phyloP scores from a whole-genome alignment of 1,140 invertebrate species.

The Amphibalanus amphitrite region DNA sequence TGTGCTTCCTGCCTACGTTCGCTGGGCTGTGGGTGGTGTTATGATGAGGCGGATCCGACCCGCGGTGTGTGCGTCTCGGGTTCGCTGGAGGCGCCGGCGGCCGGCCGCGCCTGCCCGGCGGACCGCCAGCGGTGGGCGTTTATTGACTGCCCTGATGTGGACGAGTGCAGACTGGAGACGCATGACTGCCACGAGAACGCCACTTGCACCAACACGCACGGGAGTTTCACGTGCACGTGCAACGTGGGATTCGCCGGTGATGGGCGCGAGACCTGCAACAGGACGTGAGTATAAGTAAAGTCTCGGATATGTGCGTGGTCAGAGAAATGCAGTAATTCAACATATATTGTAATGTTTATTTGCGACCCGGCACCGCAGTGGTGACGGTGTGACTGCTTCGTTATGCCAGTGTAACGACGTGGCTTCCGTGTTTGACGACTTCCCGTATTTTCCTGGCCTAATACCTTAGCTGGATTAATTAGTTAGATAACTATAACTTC shows the following conservation, averaged over 20 bases:
- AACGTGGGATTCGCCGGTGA: constrained; percentile 71
- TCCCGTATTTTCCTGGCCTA: no score
- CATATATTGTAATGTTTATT: no score
- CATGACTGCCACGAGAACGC: constrained; percentile 80
- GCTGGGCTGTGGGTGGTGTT: constrained; percentile 86
- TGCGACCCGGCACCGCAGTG: no score
- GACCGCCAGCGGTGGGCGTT: constrained; percentile 56
- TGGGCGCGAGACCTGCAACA: constrained; percentile 56
- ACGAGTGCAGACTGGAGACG: constrained; percentile 71
- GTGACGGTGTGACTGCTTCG: no score
- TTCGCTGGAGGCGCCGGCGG: constrained; percentile 29
- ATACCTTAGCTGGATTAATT: no score
- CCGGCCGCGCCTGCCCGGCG: constrained; percentile 15
- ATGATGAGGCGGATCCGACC: constrained; percentile 67
- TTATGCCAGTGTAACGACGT: no score
- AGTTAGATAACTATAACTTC: no score
- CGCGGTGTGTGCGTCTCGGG: constrained; percentile 42
- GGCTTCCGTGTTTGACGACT: no score
- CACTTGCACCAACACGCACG: constrained; percentile 76
- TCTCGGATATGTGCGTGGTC: no score
- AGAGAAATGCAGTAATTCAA: no score
- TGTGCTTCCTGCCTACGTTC: constrained; percentile 63
- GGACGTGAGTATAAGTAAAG: constrained; percentile 54
- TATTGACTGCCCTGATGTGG: constrained; percentile 76
- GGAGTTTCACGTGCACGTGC: constrained; percentile 66